Evolutionary conservation across 2,113 vertebrate species (phyloP), one percentile per base, ranked within the genome.

Genomic region (Acrocephalus kingi): DNA sequence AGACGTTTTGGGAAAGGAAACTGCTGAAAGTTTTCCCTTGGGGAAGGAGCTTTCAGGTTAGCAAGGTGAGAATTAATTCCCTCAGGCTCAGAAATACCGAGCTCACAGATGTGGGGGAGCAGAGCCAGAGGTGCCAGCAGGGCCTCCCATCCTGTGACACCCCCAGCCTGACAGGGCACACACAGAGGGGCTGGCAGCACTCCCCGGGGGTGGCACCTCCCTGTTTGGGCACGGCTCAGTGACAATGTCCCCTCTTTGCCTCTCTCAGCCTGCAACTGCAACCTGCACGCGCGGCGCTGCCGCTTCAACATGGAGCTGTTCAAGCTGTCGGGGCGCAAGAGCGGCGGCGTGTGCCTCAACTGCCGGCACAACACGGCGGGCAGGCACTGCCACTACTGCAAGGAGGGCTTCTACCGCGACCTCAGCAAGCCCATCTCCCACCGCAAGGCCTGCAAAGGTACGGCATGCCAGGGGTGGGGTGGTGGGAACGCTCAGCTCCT

Each of bases 231-330:
- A 3, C 61, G 2, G 55, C 10, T 0, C 37, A 18, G 63, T 95
- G 67, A 96, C 4, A 0, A 0, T 14, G 28, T 95, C 27, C 30
- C n/a, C 78, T 84, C 63, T 95, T 48, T 92, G 68, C 54, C 84
- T 74, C 84, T 54, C 33, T 0, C 98, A 99, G 99, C 99, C 93
- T 46, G 99, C 92, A 99, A 99, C 98, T 99, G 99, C 96, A 99
- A 99, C 93, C 98, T 99, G 21, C 99, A 99, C 1, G 99, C 99
- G 7, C 98, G 99, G 28, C 98, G 99, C 54, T 99, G 99, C 86
- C n/a, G 99, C 48, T 99, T 99, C 98, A 99, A 99, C 98, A 99
- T 99, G 99, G 99, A 99, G 96, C 99, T 99, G 56, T 99, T 98
- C 98, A 99, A 99, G 91, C 98, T 99, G 71, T 99, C 99, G 0